Conservation (phyloP, 1,140 invertebrate genomes). For the Meloidogyne exigua region DNA sequence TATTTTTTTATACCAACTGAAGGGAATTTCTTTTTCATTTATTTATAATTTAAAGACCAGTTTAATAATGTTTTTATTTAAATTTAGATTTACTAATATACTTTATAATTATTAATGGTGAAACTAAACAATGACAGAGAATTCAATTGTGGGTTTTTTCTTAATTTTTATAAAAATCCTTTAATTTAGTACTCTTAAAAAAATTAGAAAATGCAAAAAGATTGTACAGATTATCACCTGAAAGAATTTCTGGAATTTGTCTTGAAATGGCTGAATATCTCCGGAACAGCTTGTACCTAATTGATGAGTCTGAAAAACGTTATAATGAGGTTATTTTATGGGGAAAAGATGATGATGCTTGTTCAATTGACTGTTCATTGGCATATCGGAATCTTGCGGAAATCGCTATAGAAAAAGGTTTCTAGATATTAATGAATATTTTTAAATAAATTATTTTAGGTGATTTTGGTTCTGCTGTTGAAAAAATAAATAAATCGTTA, state of each 20-base stretch:
- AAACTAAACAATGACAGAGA: constrained; percentile 1
- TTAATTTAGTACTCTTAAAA: constrained; percentile 16
- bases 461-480: constrained; percentile 17
- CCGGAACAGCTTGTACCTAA: not conserved
- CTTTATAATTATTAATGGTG: not conserved
- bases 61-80: not conserved
- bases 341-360: constrained; percentile 2
- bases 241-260: constrained; percentile 20
- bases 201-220: constrained; percentile 20
- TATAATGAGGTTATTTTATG: constrained; percentile 21
- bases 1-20: too few relatives aligned
- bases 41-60: too few relatives aligned
- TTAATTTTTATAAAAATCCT: not conserved
- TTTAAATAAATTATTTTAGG: not conserved
- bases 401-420: constrained; percentile 22
- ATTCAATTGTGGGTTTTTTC: not conserved
- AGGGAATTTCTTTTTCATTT: too few relatives aligned
- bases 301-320: constrained; percentile 1
- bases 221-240: constrained; percentile 8
- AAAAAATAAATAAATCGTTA: constrained; percentile 15
- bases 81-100: not conserved
- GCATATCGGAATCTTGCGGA: constrained; percentile 24
- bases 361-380: constrained; percentile 27
- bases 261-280: constrained; percentile 28
- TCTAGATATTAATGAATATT: not conserved